Percentiles rank a stretch among this genome's conserved stretches.
These are phyloP conservation scores for Leptoclinus maculatus DNA, from an alignment of 2,797 vertebrate species.

Conservation along the genomic window DNA sequence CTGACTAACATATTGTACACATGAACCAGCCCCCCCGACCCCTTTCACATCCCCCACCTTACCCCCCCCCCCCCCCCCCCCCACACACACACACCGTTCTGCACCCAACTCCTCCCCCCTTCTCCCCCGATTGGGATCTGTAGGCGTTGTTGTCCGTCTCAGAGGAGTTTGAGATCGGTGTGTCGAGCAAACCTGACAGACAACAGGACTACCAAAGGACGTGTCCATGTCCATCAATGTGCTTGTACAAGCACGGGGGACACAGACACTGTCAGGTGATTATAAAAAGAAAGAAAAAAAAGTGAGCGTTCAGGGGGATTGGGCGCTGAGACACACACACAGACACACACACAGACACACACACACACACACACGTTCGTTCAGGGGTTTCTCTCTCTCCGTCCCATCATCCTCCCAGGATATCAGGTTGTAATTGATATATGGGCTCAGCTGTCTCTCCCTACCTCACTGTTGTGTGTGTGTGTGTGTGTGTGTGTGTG, in stretches of 20 bases:
- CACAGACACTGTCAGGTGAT: conserved; percentile 46
- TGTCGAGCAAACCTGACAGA: conserved; percentile 48
- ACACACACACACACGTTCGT: conserved; percentile 26
- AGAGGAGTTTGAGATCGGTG: conserved; percentile 42
- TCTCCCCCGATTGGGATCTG: conserved; percentile 63
- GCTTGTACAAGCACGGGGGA: background rate
- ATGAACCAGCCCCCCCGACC: conserved; percentile 33
- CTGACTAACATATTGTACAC: conserved; percentile 73
- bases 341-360: conserved; percentile 11
- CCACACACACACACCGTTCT: no score
- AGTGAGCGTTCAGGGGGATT: conserved; percentile 3
- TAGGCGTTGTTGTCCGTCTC: conserved; percentile 67
- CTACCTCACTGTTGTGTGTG: conserved; percentile 28
- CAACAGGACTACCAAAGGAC: conserved; percentile 53
- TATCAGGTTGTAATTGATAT: conserved; percentile 84
- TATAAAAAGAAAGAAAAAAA: conserved; percentile 8
- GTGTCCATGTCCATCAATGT: conserved; percentile 50
- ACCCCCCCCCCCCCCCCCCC: background rate
- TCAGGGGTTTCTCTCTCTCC: conserved; percentile 58
- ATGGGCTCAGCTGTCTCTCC: conserved; percentile 74
- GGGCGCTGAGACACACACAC: conserved; percentile 3
- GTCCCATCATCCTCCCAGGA: conserved; percentile 73
- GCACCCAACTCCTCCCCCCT: conserved; percentile 3
- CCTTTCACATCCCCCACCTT: background rate
- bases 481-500: no score